These are phyloP conservation scores for Merluccius polli DNA, from an alignment of 2,797 vertebrate genomes.

Conservation along the genomic window DNA sequence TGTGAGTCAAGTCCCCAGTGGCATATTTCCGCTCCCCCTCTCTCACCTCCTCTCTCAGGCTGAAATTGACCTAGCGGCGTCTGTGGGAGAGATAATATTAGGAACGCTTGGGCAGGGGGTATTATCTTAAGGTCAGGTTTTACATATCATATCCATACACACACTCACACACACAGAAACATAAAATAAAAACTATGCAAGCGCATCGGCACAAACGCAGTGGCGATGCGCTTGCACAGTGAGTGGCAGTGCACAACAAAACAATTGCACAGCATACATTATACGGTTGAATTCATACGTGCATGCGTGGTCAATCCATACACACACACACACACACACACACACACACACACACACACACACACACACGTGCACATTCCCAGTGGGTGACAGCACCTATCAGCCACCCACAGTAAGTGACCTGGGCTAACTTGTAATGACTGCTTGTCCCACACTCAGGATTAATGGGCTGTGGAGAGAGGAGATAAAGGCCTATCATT, in stretches of 20 bases:
- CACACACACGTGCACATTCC: constrained; percentile 19
- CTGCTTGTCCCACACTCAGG: constrained; percentile 69
- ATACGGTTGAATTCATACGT: neutral
- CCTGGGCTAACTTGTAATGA: constrained; percentile 71
- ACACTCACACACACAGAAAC: constrained; percentile 20
- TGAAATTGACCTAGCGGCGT: constrained; percentile 57
- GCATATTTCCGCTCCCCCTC: constrained; percentile 18
- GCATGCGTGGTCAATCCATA: neutral
- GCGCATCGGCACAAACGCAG: constrained; percentile 8
- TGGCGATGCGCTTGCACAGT: no score
- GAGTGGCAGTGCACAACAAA: neutral
- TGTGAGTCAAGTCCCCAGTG: constrained; percentile 37
- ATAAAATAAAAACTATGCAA: constrained; percentile 15
- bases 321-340: neutral
- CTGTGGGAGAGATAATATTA: constrained; percentile 58
- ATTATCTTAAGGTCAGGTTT: constrained; percentile 74
- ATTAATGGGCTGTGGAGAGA: constrained; percentile 70
- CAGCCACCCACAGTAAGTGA: constrained; percentile 69
- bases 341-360: constrained; percentile 5
- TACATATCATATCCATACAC: constrained; percentile 58
- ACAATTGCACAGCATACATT: neutral
- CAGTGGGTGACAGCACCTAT: constrained; percentile 59
- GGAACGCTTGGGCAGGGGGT: constrained; percentile 49
- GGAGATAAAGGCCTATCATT: constrained; percentile 72
- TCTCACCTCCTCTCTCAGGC: constrained; percentile 55